These are phyloP conservation scores for Chrysodeixis includens DNA, from an alignment of 2,888 invertebrate species.

Conservation along the genomic window DNA sequence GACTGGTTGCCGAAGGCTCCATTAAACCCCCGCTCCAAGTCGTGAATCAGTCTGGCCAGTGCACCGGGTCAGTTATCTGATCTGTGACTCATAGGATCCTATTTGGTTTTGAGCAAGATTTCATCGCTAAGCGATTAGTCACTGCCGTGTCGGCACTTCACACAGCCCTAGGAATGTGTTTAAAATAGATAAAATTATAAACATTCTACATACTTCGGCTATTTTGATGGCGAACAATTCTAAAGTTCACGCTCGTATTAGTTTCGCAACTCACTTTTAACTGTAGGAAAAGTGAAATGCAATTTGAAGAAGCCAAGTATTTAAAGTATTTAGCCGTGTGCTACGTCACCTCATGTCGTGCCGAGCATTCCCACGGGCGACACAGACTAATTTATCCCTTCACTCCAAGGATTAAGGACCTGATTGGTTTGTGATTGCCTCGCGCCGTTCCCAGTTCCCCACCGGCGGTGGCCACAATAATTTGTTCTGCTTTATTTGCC, in stretches of 20 bases:
- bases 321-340: constrained; percentile 59
- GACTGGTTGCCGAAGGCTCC: constrained; percentile 19
- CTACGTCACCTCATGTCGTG: constrained; percentile 66
- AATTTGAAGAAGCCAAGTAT: constrained; percentile 56
- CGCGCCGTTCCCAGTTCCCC: constrained; percentile 55
- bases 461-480: constrained; percentile 65
- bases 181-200: constrained; percentile 55
- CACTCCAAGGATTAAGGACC: constrained; percentile 54
- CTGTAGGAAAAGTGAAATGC: constrained; percentile 33
- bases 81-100: constrained; percentile 66
- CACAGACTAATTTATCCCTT: constrained; percentile 58
- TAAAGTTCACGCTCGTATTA: constrained; percentile 21
- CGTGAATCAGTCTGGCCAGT: constrained; percentile 53
- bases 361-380: constrained; percentile 69
- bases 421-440: constrained; percentile 65
- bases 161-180: constrained; percentile 55
- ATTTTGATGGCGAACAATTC: constrained; percentile 18
- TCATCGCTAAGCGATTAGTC: constrained; percentile 68
- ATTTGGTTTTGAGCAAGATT: constrained; percentile 62
- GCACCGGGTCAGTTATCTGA: constrained; percentile 57
- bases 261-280: constrained; percentile 26
- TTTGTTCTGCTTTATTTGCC: constrained; percentile 77
- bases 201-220: constrained; percentile 35
- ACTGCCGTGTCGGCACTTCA: constrained; percentile 50
- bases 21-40: constrained; percentile 39